Evolutionary conservation across 2,113 vertebrate genomes (phyloP).

Genomic region (Protobothrops mucrosquamatus): DNA sequence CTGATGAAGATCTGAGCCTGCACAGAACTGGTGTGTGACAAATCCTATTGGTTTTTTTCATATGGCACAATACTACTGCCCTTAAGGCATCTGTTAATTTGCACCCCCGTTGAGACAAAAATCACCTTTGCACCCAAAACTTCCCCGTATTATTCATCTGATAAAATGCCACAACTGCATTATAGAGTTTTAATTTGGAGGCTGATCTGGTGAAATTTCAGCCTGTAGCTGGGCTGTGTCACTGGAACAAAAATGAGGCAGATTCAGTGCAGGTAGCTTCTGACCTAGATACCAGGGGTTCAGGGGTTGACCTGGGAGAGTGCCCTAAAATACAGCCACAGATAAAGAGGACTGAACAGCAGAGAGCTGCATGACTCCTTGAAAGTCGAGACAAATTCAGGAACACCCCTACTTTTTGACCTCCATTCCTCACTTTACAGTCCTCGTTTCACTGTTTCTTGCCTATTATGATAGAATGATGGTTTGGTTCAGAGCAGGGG

Average conservation of each 20-base stretch:
- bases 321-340: neutral
- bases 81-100: neutral
- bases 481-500: neutral
- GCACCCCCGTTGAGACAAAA: neutral
- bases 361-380: neutral
- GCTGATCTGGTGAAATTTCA: neutral
- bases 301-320: neutral
- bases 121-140: neutral
- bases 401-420: neutral
- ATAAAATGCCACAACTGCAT: neutral
- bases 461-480: neutral
- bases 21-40: neutral
- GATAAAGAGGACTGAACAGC: neutral
- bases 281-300: neutral
- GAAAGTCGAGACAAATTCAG: neutral
- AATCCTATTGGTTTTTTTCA: neutral
- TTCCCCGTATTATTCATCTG: neutral
- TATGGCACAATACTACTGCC: neutral
- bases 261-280: neutral
- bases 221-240: neutral
- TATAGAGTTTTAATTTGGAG: neutral
- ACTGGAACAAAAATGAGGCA: neutral
- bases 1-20: neutral
- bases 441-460: neutral
- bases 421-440: neutral